Evolutionary conservation across 2,113 vertebrate genomes (phyloP).

Genomic region (Scophthalmus maximus): DNA sequence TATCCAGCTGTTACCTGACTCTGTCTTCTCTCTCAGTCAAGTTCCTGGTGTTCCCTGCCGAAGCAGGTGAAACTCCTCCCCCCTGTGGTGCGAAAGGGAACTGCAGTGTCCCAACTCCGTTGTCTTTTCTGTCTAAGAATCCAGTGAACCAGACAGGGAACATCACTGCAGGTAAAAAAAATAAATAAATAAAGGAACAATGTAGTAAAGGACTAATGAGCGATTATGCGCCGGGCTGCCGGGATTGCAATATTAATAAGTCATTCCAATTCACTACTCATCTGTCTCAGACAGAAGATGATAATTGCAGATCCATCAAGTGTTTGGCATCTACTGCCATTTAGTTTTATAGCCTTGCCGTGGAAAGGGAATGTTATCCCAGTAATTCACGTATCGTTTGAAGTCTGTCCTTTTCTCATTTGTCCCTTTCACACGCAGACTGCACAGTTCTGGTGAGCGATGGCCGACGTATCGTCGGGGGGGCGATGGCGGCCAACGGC

Average conservation of each 20-base stretch:
- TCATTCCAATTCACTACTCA: slow-evolving; percentile 14
- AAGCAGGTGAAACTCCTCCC: slow-evolving; percentile 19
- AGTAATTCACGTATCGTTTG: not conserved
- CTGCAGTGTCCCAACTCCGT: slow-evolving; percentile 56
- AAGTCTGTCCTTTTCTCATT: not conserved
- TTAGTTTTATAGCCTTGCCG: accelerated
- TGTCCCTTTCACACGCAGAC: slow-evolving; percentile 50
- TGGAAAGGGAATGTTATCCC: not conserved
- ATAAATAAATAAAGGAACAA: not conserved
- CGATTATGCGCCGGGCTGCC: not conserved
- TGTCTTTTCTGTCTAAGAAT: slow-evolving; percentile 52
- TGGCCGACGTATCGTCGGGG: slow-evolving; percentile 77
- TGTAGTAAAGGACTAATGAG: not conserved
- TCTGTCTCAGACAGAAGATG: not conserved
- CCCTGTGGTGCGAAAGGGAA: slow-evolving; percentile 63
- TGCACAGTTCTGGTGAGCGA: slow-evolving; percentile 40
- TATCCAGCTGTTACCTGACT: not conserved
- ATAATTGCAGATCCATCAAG: slow-evolving; percentile 15
- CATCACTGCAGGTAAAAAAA: slow-evolving; percentile 63
- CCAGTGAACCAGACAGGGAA: slow-evolving; percentile 63
- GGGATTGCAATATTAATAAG: not conserved
- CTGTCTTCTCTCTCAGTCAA: slow-evolving; percentile 64
- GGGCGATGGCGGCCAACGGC: slow-evolving; percentile 57
- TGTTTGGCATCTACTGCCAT: not conserved
- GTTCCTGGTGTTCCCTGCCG: slow-evolving; percentile 70